Percentiles rank a stretch among this genome's conserved stretches.
These are phyloP conservation scores for Cryptocheilus praepositus DNA, from an alignment of 2,888 invertebrate species.

Conservation along the genomic window DNA sequence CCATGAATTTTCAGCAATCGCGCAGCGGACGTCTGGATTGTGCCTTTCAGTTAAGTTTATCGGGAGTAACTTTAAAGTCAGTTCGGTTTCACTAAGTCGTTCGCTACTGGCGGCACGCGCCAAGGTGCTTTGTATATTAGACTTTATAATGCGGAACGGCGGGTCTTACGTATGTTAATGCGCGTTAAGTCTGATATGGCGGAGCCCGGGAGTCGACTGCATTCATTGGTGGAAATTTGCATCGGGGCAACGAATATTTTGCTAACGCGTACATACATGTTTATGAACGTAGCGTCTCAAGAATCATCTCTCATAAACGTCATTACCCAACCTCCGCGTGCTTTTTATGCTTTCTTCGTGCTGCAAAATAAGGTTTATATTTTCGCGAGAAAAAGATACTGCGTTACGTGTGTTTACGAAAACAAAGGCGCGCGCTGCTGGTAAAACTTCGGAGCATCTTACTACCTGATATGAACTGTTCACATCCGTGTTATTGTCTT, in stretches of 20 bases:
- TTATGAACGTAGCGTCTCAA: no score
- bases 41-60: conserved; percentile 32
- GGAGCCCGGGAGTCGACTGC: conserved; percentile 28
- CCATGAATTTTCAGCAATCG: no score
- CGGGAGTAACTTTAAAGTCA: conserved; percentile 36
- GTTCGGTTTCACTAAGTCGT: conserved; percentile 35
- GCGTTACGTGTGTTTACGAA: no score
- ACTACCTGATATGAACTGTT: no score
- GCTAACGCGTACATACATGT: not conserved
- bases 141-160: conserved; percentile 61
- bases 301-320: conserved; percentile 1
- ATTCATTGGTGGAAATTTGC: conserved; percentile 41
- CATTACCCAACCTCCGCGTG: no score
- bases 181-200: conserved; percentile 55
- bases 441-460: no score
- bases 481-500: no score
- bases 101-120: conserved; percentile 48
- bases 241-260: conserved; percentile 42
- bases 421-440: no score
- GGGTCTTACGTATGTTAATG: conserved; percentile 64
- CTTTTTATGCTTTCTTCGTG: no score
- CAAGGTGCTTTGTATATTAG: conserved; percentile 52
- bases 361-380: no score
- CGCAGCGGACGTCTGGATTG: no score
- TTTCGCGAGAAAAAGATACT: no score